These are phyloP conservation scores for Phytoseiulus persimilis DNA, from an alignment of 2,888 invertebrate genomes.

Conservation along the genomic window DNA sequence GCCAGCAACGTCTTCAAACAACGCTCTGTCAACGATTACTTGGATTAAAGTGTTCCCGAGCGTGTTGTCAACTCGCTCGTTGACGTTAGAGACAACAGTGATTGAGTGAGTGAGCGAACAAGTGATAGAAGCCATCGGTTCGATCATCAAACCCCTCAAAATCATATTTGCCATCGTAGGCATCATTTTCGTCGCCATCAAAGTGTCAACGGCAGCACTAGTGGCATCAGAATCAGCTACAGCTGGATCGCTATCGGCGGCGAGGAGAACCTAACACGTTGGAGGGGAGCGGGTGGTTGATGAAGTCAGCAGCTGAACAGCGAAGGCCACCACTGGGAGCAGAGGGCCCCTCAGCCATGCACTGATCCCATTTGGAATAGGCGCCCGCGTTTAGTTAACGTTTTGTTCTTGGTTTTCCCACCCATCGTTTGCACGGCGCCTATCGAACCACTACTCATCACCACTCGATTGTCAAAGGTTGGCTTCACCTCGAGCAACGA, in stretches of 20 bases:
- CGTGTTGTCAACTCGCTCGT: not conserved
- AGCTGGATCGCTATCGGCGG: not conserved
- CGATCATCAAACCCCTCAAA: not conserved
- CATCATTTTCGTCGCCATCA: not conserved
- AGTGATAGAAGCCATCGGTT: not conserved
- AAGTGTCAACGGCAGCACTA: constrained; percentile 13
- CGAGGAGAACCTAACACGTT: not conserved
- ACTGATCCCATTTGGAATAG: constrained; percentile 37
- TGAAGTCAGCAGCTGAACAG: not conserved
- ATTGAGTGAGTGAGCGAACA: not conserved
- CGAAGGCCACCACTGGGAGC: not conserved
- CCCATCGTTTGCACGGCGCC: constrained; percentile 39
- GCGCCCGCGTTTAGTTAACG: constrained; percentile 38
- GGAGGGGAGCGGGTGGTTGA: constrained; percentile 5
- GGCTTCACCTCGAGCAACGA: not conserved
- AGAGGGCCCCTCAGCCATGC: constrained; percentile 14
- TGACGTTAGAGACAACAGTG: not conserved
- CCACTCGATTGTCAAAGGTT: not conserved
- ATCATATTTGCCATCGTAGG: not conserved
- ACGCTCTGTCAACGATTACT: not conserved
- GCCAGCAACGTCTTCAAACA: not conserved
- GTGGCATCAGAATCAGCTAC: not conserved
- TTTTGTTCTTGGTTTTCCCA: constrained; percentile 37
- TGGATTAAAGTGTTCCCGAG: not conserved
- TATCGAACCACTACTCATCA: constrained; percentile 25